Evolutionary conservation across 2,888 invertebrate species (phyloP).

Genomic region (Amiota mariae): DNA sequence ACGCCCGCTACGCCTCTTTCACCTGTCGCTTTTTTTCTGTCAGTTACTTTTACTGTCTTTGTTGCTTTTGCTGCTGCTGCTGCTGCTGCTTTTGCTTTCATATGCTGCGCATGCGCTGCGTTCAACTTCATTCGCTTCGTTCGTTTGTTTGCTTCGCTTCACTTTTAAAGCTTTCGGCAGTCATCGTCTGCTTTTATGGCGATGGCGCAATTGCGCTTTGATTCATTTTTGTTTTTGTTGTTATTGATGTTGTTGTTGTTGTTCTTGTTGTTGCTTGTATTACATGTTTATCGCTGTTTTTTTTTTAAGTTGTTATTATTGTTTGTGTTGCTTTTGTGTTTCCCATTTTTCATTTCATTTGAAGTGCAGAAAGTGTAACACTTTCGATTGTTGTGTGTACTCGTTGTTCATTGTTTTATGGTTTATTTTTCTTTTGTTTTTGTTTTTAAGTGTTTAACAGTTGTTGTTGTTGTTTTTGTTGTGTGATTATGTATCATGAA

Average conservation of each 20-base stretch:
- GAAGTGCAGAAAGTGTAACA: constrained; percentile 69
- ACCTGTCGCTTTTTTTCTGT: background rate
- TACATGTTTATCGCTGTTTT: constrained; percentile 27
- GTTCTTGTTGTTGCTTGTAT: constrained; percentile 6
- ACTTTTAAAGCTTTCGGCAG: background rate
- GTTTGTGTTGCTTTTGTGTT: constrained; percentile 42
- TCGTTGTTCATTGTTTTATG: constrained; percentile 34
- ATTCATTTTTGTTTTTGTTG: background rate
- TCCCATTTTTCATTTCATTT: constrained; percentile 40
- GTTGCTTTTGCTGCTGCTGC: background rate
- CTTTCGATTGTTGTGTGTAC: constrained; percentile 64
- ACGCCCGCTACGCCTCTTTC: background rate
- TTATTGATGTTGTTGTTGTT: background rate
- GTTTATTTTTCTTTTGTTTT: constrained; percentile 31
- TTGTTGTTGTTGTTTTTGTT: too few relatives aligned
- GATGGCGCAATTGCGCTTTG: constrained; percentile 57
- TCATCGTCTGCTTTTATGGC: constrained; percentile 31
- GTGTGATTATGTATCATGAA: constrained; percentile 37
- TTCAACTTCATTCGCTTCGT: background rate
- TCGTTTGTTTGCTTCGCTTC: background rate
- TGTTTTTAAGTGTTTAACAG: constrained; percentile 3
- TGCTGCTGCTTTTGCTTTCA: constrained; percentile 8
- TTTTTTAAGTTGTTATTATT: constrained; percentile 45
- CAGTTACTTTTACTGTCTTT: background rate
- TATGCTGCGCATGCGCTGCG: background rate